Evolutionary conservation across 2,113 vertebrate species (phyloP), one percentile per base, ranked within the genome.

Genomic region (Cromileptes altivelis): DNA sequence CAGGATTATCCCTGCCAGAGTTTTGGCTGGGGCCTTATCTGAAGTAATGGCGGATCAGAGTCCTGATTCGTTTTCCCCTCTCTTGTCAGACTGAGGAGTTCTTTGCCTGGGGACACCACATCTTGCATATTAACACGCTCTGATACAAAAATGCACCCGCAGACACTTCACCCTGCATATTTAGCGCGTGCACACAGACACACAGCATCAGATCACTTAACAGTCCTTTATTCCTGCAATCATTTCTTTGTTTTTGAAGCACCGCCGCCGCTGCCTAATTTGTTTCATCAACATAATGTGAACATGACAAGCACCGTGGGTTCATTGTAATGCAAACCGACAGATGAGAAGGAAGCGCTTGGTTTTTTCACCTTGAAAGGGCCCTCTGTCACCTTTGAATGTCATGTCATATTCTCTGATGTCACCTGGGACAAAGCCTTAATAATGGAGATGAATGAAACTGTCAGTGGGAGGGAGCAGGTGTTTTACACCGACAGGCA

Each of bases 361-460:
- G 0, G 10, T 70, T 82, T 76, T 61, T 64, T 77, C 81, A 78
- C 75, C 84, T 76, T 90, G 70, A 87, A 53, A 81, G 45, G 40
- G 50, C 58, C 67, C n/a, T 64, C 70, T 57, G 50, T 65, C 62
- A 67, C 79, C 74, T 88, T 74, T 77, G 72, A 57, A 77, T 73
- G 83, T 79, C 82, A 40, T 69, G 74, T 86, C 81, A 73, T 27
- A 75, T 90, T 87, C 78, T 72, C 74, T 78, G 78, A 72, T 75
- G 71, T 85, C 76, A 61, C 58, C 30, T 4, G 42, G 68, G 86
- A 85, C 84, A 52, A 50, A 75, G 65, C 70, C 40, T 85, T 80
- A 77, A 88, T 90, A 84, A 88, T 68, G 70, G 76, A 69, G 88
- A 89, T 75, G 85, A 86, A 86, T 84, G 85, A 56, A 86, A 76